Evolutionary conservation across 2,797 vertebrate species (phyloP).

Genomic region (Arctocebus calabarensis): DNA sequence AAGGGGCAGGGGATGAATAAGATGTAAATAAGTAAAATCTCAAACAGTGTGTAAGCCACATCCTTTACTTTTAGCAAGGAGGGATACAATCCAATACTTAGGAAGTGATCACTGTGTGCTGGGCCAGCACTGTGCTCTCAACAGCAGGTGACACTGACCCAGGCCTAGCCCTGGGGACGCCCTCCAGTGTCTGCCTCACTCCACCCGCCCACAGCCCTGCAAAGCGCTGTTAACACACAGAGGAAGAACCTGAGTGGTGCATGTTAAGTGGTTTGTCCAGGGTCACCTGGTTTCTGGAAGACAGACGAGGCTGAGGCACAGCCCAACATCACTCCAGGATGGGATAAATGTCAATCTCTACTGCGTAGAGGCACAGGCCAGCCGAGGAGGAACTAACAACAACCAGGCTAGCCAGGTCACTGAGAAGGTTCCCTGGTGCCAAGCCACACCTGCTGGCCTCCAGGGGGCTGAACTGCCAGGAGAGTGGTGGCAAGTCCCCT

Average conservation of each 20-base stretch:
- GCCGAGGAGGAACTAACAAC: neutral
- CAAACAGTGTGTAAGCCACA: neutral
- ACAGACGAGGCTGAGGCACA: neutral
- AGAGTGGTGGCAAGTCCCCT: neutral
- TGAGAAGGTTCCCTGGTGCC: neutral
- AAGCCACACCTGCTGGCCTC: neutral
- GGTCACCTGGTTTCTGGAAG: neutral
- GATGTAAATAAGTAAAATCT: neutral
- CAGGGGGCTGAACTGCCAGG: neutral
- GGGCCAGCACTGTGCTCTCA: neutral
- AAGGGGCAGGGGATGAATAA: neutral
- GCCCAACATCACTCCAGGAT: accelerated
- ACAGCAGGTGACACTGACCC: neutral
- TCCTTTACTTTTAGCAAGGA: neutral
- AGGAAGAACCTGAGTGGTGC: neutral
- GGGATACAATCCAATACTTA: neutral
- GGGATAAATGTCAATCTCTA: neutral
- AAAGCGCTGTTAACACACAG: neutral
- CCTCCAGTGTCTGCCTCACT: neutral
- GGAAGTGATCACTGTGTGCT: neutral
- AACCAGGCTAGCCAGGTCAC: neutral
- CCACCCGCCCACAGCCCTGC: neutral
- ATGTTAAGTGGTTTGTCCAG: neutral
- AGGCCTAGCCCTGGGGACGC: neutral
- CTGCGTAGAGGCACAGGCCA: neutral